These are phyloP conservation scores for Microctonus aethiopoides DNA, from an alignment of 2,888 invertebrate genomes.

Conservation along the genomic window DNA sequence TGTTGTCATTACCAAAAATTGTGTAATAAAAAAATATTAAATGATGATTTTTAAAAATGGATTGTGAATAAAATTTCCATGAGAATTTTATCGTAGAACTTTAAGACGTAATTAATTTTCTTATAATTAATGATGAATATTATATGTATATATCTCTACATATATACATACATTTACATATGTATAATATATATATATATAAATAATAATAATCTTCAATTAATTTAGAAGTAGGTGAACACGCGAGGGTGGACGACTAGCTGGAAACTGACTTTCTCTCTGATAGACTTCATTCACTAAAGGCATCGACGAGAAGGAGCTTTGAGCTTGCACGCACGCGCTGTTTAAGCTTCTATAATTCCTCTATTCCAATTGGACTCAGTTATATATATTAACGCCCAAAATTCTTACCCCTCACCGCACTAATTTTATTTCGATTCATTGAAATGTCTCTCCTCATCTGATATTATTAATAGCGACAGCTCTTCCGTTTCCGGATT, in stretches of 20 bases:
- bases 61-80: background rate
- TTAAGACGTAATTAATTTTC: background rate
- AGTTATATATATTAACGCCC: background rate
- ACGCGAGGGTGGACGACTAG: slow-evolving; percentile 53
- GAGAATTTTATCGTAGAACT: background rate
- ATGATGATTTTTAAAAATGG: background rate
- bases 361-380: slow-evolving; percentile 29
- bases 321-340: slow-evolving; percentile 50
- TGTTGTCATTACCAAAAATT: background rate
- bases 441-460: slow-evolving; percentile 51
- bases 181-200: background rate
- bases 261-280: slow-evolving; percentile 55
- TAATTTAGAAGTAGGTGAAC: slow-evolving; percentile 37
- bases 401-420: slow-evolving; percentile 36
- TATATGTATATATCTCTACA: background rate
- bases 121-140: no score
- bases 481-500: slow-evolving; percentile 45
- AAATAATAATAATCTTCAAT: background rate
- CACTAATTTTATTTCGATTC: slow-evolving; percentile 57
- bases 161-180: background rate
- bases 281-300: slow-evolving; percentile 59
- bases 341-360: slow-evolving; percentile 19
- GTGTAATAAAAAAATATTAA: background rate
- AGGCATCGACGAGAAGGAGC: slow-evolving; percentile 54
- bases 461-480: slow-evolving; percentile 50